Percentiles rank a stretch among this genome's conserved stretches.
These are phyloP conservation scores for Mareca penelope DNA, from an alignment of 2,797 vertebrate species.

Conservation along the genomic window DNA sequence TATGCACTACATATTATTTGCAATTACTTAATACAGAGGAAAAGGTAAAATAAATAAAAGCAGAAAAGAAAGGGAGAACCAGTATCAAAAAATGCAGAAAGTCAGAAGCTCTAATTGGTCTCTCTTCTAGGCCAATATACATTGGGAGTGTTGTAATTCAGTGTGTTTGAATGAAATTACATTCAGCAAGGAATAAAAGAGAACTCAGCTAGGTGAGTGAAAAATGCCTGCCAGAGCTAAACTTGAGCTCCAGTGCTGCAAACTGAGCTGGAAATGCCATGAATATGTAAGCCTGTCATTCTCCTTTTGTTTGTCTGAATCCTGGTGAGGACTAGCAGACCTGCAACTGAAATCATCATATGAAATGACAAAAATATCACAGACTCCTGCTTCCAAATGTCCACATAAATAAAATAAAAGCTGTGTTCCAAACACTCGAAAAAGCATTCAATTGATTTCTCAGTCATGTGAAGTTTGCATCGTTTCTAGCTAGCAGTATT, in stretches of 20 bases:
- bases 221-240: background rate
- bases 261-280: background rate
- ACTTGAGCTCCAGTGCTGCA: background rate
- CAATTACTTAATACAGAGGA: background rate
- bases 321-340: background rate
- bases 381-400: background rate
- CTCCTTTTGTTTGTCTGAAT: background rate
- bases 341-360: background rate
- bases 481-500: background rate
- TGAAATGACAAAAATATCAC: background rate
- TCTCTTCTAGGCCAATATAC: background rate
- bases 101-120: background rate
- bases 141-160: background rate
- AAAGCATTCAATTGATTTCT: background rate
- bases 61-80: background rate
- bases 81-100: background rate
- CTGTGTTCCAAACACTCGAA: background rate
- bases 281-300: background rate
- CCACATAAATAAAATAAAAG: background rate
- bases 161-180: background rate
- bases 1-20: background rate
- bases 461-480: background rate
- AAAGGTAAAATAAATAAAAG: background rate
- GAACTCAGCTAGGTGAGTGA: background rate
- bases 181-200: background rate